Percentiles rank a stretch among this genome's conserved stretches.
phyloP scores from a whole-genome alignment of 2,888 invertebrate genomes.

The Caenorhabditis afra region DNA sequence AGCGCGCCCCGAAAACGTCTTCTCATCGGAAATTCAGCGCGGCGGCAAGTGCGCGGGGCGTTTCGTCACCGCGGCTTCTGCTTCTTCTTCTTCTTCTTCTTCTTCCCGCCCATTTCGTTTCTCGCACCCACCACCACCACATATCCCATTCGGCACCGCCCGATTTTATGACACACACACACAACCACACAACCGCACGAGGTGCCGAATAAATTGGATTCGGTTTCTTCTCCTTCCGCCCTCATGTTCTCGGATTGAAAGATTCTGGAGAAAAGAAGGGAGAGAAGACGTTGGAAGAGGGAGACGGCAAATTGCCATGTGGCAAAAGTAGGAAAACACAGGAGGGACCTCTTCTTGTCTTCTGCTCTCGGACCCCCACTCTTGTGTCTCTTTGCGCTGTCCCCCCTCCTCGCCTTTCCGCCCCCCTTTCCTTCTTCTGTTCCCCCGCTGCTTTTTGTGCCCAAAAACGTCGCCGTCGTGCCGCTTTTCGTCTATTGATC shows the following conservation, averaged over 20 bases:
- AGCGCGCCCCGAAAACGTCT: slow-evolving; percentile 50
- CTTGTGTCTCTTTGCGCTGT: slow-evolving; percentile 4
- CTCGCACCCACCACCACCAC: slow-evolving; percentile 46
- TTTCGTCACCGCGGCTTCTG: slow-evolving; percentile 44
- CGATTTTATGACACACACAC: slow-evolving; percentile 59
- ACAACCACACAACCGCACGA: slow-evolving; percentile 38
- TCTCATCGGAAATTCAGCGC: slow-evolving; percentile 55
- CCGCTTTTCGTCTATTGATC: slow-evolving; percentile 45
- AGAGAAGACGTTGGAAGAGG: background rate
- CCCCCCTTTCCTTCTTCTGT: slow-evolving; percentile 31
- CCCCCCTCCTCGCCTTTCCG: slow-evolving; percentile 32
- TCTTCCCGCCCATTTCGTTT: slow-evolving; percentile 53
- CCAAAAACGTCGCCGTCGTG: slow-evolving; percentile 22
- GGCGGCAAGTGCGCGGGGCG: slow-evolving; percentile 20
- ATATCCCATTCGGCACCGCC: slow-evolving; percentile 50
- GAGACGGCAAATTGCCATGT: slow-evolving; percentile 29
- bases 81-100: slow-evolving; percentile 33
- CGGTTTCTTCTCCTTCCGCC: slow-evolving; percentile 25
- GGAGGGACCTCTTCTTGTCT: too few relatives aligned
- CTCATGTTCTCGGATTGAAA: slow-evolving; percentile 31
- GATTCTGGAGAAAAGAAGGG: slow-evolving; percentile 10
- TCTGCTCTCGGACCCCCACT: slow-evolving; percentile 12
- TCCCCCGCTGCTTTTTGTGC: slow-evolving; percentile 28
- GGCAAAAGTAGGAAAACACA: slow-evolving; percentile 39
- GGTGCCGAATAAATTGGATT: slow-evolving; percentile 58